Conservation (phyloP, 2,888 invertebrate genomes). For the Cyclophora punctaria region DNA sequence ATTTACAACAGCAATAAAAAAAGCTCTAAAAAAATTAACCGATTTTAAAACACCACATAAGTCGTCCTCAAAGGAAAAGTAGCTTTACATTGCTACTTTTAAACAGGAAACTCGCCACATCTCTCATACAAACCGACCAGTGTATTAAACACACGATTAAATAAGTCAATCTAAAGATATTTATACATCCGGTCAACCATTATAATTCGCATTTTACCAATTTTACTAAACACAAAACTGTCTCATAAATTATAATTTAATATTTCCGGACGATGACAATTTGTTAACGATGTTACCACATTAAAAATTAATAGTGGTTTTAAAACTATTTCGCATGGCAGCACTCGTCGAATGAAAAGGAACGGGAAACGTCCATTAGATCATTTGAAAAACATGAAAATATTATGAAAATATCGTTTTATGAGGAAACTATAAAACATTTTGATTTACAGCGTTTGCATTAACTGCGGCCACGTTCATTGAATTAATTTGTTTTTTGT, state of each 20-base stretch:
- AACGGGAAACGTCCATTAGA: conserved; percentile 66
- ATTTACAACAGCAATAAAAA: too few relatives aligned
- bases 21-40: too few relatives aligned
- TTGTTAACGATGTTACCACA: conserved; percentile 59
- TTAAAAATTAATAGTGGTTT: conserved; percentile 66
- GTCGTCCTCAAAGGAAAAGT: too few relatives aligned
- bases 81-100: too few relatives aligned
- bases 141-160: too few relatives aligned
- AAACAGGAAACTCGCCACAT: too few relatives aligned
- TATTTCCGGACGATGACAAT: conserved; percentile 64
- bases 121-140: too few relatives aligned
- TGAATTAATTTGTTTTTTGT: too few relatives aligned
- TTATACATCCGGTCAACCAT: conserved; percentile 60
- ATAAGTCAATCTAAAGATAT: conserved; percentile 47
- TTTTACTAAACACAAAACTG: conserved; percentile 65
- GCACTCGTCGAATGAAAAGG: conserved; percentile 49
- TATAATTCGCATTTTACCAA: conserved; percentile 58
- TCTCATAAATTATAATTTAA: conserved; percentile 67
- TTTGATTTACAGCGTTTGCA: conserved; percentile 39
- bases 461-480: conserved; percentile 6
- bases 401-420: conserved; percentile 48
- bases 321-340: conserved; percentile 70
- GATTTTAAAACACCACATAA: too few relatives aligned
- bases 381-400: conserved; percentile 53
- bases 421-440: conserved; percentile 57